Base-by-base conservation (phyloP, 2,113 vertebrate genomes). In the Microcebus murinus region DNA sequence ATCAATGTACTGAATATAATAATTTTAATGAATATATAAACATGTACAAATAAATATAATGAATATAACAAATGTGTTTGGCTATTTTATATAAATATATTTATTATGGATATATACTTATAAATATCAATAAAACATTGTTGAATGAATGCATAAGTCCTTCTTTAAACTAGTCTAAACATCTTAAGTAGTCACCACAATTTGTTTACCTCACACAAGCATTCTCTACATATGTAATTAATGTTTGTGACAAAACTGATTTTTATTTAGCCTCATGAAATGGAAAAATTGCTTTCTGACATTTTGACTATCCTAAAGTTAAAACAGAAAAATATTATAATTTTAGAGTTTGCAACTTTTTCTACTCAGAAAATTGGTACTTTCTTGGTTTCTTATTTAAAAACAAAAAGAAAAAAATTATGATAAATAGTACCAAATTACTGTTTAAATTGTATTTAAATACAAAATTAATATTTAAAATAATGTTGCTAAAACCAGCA, bases 231-330 rank as follows among this genome's bases (percentile, higher is more conserved):
- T 1, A 2, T 20, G 29, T 52, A 71, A 73, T 55, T 42, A 57
- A 13, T 70, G 17, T 31, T 74, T 80, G 57, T 0, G 29, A 57
- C 14, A 87, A 87, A 77, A 76, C 31, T 50, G n/a, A 65, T 29
- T 95, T 80, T 48, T 71, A 36, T 83, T 82, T 63, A 52, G 39
- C 20, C 8, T 87, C 34, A 71, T 20, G 45, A 95, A 93, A 42
- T 85, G 23, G 20, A 67, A 76, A 90, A 52, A 15, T n/a, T 77
- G 14, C 36, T 82, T 94, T 52, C 83, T 95, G 42, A 63, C 36
- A 90, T 79, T 87, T 94, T 80, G 45, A 73, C 50, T 71, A 14
- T 70, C 45, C 20, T 95, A 61, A 55, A 70, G n/a, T 87, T 96
- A 63, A 87, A 94, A 88, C 21, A 68, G 27, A 71, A 80, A 10